Base-by-base conservation (phyloP, 2,888 invertebrate species). In the Zootermopsis nevadensis region DNA sequence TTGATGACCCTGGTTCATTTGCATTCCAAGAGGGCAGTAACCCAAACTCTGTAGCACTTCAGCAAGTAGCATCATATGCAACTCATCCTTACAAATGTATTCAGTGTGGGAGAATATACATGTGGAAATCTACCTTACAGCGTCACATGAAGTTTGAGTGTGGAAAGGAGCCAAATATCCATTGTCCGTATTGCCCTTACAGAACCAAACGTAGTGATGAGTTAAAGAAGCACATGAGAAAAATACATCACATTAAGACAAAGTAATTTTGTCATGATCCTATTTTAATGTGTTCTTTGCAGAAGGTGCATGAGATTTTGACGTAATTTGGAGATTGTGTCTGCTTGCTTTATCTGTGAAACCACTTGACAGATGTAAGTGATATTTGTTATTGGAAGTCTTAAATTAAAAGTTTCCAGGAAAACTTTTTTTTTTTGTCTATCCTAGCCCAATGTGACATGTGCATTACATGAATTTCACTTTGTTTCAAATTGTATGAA, bases 121-220 rank as follows among this genome's bases (percentile, higher is more conserved):
- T 67, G 80, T 60, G 80, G 80, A 80, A 80, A 33, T 60, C 33
- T 27, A 82, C 67, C 31, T 27, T 67, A 38, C 79, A 74, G 22
- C 53, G 86, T 24, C 86, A 86, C 79, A 66, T 84, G 30, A 80
- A 83, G 35, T 84, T 84, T 81, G 86, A 86, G 69, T 86, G 86
- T 74, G 86, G 86, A 31, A 84, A 84, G 67, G 86, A 86, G 38
- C 86, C 86, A 24, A 85, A 84, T 77, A 86, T 86, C 69, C 81
- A 81, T n/a, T 86, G 86, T 74, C 84, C 84, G 31, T 80, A 81
- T 22, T 83, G 83, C 42, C 60, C 60, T 8, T 60, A 74, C 33
- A 74, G 33, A 42, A 74, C 74, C 24, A 74, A 38, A 38, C 74
- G 74, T n/a, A n/a, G 1, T 4, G 74, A 74, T 74, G 74, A 74